Percentiles rank a stretch among this genome's conserved stretches.
phyloP scores from a whole-genome alignment of 2,797 vertebrate species.

The Acomys russatus region DNA sequence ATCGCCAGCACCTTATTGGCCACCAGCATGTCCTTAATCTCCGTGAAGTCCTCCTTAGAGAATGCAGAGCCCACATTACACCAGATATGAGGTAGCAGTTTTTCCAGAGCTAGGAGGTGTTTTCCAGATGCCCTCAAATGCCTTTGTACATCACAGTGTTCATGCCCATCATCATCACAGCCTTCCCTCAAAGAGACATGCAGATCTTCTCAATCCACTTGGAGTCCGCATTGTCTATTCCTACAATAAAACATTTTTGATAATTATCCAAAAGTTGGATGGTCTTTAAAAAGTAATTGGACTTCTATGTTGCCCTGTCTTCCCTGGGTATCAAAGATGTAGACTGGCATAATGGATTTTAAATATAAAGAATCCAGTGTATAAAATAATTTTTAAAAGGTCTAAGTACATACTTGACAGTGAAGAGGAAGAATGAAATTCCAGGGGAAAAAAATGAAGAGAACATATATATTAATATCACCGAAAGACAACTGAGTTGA shows the following conservation, averaged over 20 bases:
- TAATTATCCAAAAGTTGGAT: conserved; percentile 97
- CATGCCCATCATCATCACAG: conserved; percentile 98
- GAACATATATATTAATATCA: background rate
- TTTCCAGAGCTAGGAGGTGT: conserved; percentile 96
- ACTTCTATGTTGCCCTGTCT: background rate
- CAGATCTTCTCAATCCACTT: conserved; percentile 99
- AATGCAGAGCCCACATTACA: conserved; percentile 99
- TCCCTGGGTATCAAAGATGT: background rate
- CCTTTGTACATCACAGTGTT: conserved; percentile 99
- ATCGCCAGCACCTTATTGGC: conserved; percentile 98
- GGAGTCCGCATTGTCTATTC: conserved; percentile 98
- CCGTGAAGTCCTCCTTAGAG: conserved; percentile 98
- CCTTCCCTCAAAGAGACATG: conserved; percentile 96
- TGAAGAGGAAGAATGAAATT: background rate
- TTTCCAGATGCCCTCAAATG: conserved; percentile 97
- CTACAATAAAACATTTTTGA: conserved; percentile 99
- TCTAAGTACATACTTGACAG: background rate
- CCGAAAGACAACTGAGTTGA: background rate
- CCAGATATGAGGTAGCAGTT: conserved; percentile 96
- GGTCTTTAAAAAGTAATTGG: background rate
- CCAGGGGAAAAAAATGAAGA: background rate
- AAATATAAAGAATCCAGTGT: background rate
- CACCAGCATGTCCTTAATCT: conserved; percentile 96
- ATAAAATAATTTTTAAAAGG: background rate
- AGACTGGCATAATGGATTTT: background rate